A percentile compares a stretch with the other conserved stretches of the same genome.
These are phyloP conservation scores for Diaphora mendica DNA, from an alignment of 2,888 invertebrate species.

Conservation along the genomic window DNA sequence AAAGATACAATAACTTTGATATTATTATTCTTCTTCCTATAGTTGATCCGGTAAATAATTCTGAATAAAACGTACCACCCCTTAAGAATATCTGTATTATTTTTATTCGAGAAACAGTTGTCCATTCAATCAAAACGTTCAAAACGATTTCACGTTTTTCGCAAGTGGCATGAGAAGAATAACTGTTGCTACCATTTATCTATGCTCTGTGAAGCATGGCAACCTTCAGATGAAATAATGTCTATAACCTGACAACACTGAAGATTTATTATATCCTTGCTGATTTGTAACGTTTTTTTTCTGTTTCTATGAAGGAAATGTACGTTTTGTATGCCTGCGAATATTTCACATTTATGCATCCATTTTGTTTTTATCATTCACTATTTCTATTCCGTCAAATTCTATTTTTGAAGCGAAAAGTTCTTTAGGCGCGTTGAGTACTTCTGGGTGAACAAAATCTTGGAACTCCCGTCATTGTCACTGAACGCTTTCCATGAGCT, in stretches of 20 bases:
- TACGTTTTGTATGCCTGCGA: neutral
- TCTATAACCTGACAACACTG: constrained; percentile 1
- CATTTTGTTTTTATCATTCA: neutral
- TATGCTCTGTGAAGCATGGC: neutral
- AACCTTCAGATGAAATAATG: neutral
- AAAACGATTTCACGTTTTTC: neutral
- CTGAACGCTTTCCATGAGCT: no score
- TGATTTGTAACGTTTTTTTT: neutral
- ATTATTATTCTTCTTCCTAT: neutral
- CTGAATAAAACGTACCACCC: neutral
- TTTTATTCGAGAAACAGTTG: neutral
- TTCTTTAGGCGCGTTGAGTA: no score
- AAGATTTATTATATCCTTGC: neutral
- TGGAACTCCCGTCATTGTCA: no score
- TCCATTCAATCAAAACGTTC: neutral
- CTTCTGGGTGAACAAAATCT: no score
- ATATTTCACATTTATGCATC: neutral
- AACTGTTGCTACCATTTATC: neutral
- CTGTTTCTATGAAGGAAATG: neutral
- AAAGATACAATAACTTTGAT: neutral
- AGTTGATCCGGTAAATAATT: neutral
- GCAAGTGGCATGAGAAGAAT: neutral
- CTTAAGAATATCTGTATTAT: neutral
- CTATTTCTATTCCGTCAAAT: neutral
- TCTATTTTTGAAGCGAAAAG: no score